Conservation (phyloP, 2,888 invertebrate genomes). For the Temnothorax rugatulus region DNA sequence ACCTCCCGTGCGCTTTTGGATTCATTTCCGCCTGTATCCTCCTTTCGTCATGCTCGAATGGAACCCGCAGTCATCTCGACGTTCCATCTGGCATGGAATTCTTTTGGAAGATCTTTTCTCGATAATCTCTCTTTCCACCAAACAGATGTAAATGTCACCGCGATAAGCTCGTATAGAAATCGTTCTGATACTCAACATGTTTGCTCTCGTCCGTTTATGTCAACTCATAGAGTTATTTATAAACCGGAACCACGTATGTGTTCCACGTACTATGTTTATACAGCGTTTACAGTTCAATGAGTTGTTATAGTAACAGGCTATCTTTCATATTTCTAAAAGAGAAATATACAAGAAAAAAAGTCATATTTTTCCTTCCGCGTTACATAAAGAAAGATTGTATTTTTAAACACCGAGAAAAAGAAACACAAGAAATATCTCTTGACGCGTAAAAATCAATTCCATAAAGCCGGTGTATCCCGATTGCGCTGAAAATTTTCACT, state of each 20-base stretch:
- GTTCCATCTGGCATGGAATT: conserved; percentile 30
- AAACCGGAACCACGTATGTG: conserved; percentile 17
- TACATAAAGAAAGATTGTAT: neutral
- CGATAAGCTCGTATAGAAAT: conserved; percentile 33
- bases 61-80: conserved; percentile 49
- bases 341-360: conserved; percentile 1
- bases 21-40: conserved; percentile 51
- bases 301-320: conserved; percentile 7
- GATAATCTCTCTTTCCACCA: conserved; percentile 46
- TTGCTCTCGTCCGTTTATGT: conserved; percentile 33
- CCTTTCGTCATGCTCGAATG: conserved; percentile 20
- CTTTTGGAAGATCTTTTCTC: conserved; percentile 37
- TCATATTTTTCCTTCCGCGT: neutral
- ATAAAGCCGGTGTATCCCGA: conserved; percentile 18
- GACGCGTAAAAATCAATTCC: conserved; percentile 39
- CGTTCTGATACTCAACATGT: conserved; percentile 18
- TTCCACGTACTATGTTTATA: conserved; percentile 8
- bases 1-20: conserved; percentile 52
- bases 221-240: conserved; percentile 36
- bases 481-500: conserved; percentile 35
- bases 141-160: conserved; percentile 56
- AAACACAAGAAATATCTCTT: conserved; percentile 2
- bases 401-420: neutral
- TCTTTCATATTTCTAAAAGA: neutral
- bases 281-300: conserved; percentile 18